Evolutionary conservation across 2,888 invertebrate genomes (phyloP).

Genomic region (Lymantria dispar): DNA sequence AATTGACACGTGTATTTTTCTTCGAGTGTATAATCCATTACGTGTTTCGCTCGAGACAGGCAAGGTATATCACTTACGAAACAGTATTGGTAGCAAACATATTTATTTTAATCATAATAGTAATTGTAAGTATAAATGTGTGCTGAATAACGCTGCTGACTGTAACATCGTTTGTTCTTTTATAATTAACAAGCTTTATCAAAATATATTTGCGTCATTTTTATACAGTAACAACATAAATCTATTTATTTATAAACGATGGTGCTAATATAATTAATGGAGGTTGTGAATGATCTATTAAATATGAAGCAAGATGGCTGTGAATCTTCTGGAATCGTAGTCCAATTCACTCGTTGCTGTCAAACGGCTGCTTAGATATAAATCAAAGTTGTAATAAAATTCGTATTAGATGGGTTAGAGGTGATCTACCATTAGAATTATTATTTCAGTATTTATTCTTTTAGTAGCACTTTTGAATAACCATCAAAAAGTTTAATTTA

Average conservation of each 20-base stretch:
- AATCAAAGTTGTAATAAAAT: slow-evolving; percentile 18
- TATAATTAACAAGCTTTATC: slow-evolving; percentile 71
- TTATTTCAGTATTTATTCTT: not conserved
- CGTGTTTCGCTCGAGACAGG: slow-evolving; percentile 34
- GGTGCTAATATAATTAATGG: slow-evolving; percentile 55
- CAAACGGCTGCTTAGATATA: slow-evolving; percentile 15
- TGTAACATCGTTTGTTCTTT: slow-evolving; percentile 67
- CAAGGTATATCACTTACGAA: slow-evolving; percentile 26
- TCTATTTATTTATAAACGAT: slow-evolving; percentile 64
- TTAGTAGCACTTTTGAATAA: not conserved
- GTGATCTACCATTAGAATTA: not conserved
- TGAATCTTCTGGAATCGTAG: slow-evolving; percentile 27
- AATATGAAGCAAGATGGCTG: slow-evolving; percentile 55
- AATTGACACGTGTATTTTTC: slow-evolving; percentile 49
- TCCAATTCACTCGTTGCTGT: slow-evolving; percentile 24
- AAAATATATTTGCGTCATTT: slow-evolving; percentile 76
- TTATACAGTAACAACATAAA: slow-evolving; percentile 65
- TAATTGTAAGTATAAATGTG: slow-evolving; percentile 44
- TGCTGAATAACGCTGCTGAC: slow-evolving; percentile 67
- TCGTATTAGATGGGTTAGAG: not conserved
- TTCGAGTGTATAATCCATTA: slow-evolving; percentile 48
- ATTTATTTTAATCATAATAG: slow-evolving; percentile 32
- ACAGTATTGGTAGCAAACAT: slow-evolving; percentile 34
- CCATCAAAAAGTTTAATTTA: too few species aligned
- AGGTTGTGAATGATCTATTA: slow-evolving; percentile 38